Evolutionary conservation across 2,888 invertebrate species (phyloP), one percentile per base, ranked within the genome.

Genomic region (Nymphalis c-album): DNA sequence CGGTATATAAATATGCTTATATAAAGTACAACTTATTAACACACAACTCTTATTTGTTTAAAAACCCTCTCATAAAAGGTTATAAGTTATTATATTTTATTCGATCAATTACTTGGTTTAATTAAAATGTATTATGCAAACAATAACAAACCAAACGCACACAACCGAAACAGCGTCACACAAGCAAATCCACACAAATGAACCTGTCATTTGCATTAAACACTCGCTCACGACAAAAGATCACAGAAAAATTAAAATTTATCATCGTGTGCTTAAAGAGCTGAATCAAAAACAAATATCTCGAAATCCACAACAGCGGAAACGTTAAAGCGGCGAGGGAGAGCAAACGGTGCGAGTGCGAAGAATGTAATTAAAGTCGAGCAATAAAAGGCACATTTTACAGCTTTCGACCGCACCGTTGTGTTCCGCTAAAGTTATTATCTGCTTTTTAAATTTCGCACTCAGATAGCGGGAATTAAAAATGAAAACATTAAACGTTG

Each of bases 311-410:
- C 55, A 75, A 76, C 76, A 78, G 57, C 35, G 57, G 40, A 81
- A 81, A 84, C 45, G 47, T 22, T 47, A 83, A 82, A 82, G 63
- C 81, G 79, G 79, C 77, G 83, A 83, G 74, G 77, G 51, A 73
- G 72, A 71, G 63, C 53, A 73, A 71, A 69, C 72, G 75, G 66
- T 74, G 68, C 69, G 76, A 84, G 82, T 79, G 82, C 80, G 81
- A 87, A 85, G 85, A 88, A 87, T 87, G 87, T 85, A 88, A 90
- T 90, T 90, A 89, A 85, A 88, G 81, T 81, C 79, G 69, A 71
- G 83, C 81, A 85, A 88, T 87, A 86, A 89, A 87, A 83, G 82
- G 81, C 81, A 84, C 83, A 83, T 85, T 88, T 86, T 82, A 84
- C 86, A 84, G 85, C 84, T 80, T 82, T 83, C 81, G 78, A 82